Evolutionary conservation across 2,888 invertebrate species (phyloP).

Genomic region (Watsonalla cultraria): DNA sequence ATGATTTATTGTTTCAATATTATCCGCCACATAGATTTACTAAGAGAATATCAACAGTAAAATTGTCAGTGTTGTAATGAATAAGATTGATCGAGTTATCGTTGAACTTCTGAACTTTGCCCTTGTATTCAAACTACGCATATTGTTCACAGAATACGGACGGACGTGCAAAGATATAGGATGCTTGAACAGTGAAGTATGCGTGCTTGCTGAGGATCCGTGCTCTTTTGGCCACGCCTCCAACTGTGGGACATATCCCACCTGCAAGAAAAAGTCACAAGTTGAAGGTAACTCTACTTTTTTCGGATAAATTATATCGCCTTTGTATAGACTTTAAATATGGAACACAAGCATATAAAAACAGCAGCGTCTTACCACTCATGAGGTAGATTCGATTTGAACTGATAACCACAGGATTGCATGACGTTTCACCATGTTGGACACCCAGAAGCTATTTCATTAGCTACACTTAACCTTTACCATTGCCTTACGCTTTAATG

Average conservation of each 20-base stretch:
- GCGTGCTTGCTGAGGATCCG: constrained; percentile 85
- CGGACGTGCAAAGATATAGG: constrained; percentile 88
- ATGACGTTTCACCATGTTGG: no score
- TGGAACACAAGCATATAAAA: neutral
- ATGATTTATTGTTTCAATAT: constrained; percentile 34
- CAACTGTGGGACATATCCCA: constrained; percentile 83
- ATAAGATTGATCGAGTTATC: constrained; percentile 18
- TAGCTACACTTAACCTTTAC: no score
- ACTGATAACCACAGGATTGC: no score
- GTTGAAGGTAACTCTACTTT: constrained; percentile 52
- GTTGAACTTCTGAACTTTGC: neutral
- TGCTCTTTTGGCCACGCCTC: constrained; percentile 80
- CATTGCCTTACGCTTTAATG: no score
- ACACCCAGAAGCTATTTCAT: no score
- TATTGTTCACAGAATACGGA: constrained; percentile 83
- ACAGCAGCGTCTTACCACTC: no score
- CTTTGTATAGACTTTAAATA: neutral
- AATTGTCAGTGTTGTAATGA: constrained; percentile 19
- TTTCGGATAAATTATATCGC: neutral
- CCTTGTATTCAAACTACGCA: neutral
- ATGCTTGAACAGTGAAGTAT: constrained; percentile 84
- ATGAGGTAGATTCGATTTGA: no score
- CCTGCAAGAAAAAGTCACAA: constrained; percentile 80
- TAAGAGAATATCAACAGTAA: no score
- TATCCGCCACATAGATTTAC: no score